A percentile compares a stretch with the other conserved stretches of the same genome.
Evolutionary conservation across 37 sponge, comb jelly and placozoan species (phyloP).

Genomic region (Hormiphora californensis): DNA sequence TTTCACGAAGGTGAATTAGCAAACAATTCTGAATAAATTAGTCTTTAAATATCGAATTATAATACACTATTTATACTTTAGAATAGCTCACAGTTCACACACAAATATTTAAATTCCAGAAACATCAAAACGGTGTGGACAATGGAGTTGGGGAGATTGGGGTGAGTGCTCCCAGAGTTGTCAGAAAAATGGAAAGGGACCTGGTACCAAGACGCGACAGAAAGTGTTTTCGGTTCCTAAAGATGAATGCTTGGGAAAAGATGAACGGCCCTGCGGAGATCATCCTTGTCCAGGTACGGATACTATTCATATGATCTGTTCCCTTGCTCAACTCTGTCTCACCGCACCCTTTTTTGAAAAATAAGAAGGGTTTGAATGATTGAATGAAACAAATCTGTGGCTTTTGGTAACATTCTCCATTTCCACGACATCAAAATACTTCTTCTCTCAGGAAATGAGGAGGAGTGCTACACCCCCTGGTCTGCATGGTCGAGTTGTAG

Average conservation of each 20-base stretch:
- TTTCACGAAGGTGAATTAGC: too few species aligned
- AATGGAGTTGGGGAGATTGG: not conserved
- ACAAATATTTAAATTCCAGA: not conserved
- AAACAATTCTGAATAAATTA: too few species aligned
- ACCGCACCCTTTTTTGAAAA: too few species aligned
- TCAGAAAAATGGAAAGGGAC: not conserved
- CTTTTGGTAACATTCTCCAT: too few species aligned
- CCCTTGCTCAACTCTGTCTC: too few species aligned
- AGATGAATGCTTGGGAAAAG: not conserved
- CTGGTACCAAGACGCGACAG: not conserved
- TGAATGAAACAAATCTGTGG: too few species aligned
- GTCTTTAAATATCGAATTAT: too few species aligned
- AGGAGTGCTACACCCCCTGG: slow-evolving; percentile 16
- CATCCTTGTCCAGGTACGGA: slow-evolving; percentile 11
- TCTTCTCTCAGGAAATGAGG: slow-evolving; percentile 19
- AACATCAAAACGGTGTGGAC: not conserved
- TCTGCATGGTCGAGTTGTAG: not conserved
- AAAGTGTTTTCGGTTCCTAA: not conserved
- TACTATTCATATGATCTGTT: too few species aligned
- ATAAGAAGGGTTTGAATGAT: too few species aligned
- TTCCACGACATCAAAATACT: too few species aligned
- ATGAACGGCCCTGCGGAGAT: not conserved
- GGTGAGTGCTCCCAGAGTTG: not conserved
- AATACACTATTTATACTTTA: too few species aligned
- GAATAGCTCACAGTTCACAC: too few species aligned